Evolutionary conservation across 2,888 invertebrate genomes (phyloP), one percentile per base, ranked within the genome.

Genomic region (Brachycybe producta): DNA sequence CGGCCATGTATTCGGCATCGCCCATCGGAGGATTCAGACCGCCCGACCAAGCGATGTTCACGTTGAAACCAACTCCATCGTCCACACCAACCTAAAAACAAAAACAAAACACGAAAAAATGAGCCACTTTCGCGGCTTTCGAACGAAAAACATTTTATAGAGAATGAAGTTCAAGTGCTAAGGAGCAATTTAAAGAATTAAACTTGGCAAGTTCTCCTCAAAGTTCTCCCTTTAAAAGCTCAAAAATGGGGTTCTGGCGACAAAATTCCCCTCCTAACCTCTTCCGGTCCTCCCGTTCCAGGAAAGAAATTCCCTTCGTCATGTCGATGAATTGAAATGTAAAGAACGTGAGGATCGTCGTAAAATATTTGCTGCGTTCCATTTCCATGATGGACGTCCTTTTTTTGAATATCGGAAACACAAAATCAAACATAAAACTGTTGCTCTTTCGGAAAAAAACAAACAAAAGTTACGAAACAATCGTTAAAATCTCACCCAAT

Each of bases 291-390:
- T 52, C 98, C 98, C 2, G 98, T 98, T 56, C 97, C 98, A n/a
- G 97, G 97, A 74, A 97, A 97, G 73, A 97, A 97, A 72, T 95
- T 95, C 28, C 97, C 98, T 68, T 94, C 91, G 75, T 98, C 98
- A 75, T 98, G 97, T 60, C 98, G 84, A 75, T 98, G 98, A 65
- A 98, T 80, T 59, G 94, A 94, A 63, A 98, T 77, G 73, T 97
- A 98, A 60, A 98, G 76, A 60, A 97, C 86, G 64, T 83, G 78
- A 43, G 90, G 84, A 70, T 94, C 91, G 64, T 85, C 83, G 71
- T 95, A 97, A 74, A 97, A 95, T 67, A 91, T 88, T 70, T 95
- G 90, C 70, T 98, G 97, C 49, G 95, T 95, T 51, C 95, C 95
- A 72, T 95, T 95, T 39, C 95, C 95, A 74, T 95, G 95, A 71